These are phyloP conservation scores for Drosophila repletoides DNA, from an alignment of 1,140 invertebrate species.

Conservation along the genomic window DNA sequence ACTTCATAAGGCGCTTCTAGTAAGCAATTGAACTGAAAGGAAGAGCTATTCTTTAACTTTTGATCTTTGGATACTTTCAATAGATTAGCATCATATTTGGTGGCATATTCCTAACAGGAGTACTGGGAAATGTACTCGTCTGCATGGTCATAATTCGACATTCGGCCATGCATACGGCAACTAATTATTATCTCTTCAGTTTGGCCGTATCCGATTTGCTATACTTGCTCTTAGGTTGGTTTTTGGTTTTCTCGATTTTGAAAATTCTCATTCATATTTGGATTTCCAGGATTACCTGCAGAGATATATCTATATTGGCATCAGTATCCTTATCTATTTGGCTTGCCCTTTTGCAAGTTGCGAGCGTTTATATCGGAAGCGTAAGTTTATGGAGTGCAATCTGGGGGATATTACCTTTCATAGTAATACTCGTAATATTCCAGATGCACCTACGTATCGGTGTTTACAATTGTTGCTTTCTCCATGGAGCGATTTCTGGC, in stretches of 20 bases:
- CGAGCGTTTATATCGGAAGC: conserved; percentile 93
- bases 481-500: conserved; percentile 94
- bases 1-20: conserved; percentile 82
- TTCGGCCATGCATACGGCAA: conserved; percentile 91
- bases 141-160: conserved; percentile 94
- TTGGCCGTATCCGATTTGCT: conserved; percentile 90
- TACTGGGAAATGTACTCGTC: conserved; percentile 93
- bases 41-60: neutral
- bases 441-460: conserved; percentile 94
- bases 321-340: conserved; percentile 95
- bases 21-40: conserved; percentile 27
- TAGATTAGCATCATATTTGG: conserved; percentile 90
- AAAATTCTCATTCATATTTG: neutral
- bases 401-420: too few species aligned
- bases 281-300: conserved; percentile 89
- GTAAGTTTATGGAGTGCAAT: too few species aligned
- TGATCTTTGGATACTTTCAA: conserved; percentile 38
- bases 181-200: conserved; percentile 97
- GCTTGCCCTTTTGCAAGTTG: conserved; percentile 91
- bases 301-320: conserved; percentile 95
- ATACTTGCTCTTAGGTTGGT: conserved; percentile 89
- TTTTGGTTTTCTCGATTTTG: too few species aligned
- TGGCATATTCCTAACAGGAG: conserved; percentile 91
- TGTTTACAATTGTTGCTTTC: conserved; percentile 95
- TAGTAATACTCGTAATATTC: too few species aligned